Evolutionary conservation across 2,113 vertebrate genomes (phyloP).

Genomic region (Arenaria interpres): DNA sequence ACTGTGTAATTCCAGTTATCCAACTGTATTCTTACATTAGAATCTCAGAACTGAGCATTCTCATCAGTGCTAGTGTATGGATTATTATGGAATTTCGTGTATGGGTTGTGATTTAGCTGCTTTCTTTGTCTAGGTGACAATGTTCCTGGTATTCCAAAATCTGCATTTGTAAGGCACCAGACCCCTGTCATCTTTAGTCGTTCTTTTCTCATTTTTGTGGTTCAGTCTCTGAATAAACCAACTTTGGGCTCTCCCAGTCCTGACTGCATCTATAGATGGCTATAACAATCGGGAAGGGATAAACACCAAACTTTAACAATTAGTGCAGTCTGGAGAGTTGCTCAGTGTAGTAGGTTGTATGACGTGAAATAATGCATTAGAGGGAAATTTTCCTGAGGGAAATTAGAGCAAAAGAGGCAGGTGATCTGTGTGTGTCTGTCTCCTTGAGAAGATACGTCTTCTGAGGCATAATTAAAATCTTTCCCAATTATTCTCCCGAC

Average conservation of each 20-base stretch:
- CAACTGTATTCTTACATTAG: background rate
- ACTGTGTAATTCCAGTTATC: background rate
- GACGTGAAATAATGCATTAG: background rate
- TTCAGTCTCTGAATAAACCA: background rate
- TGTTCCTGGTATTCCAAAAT: background rate
- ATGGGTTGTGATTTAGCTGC: background rate
- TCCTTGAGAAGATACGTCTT: conserved; percentile 15
- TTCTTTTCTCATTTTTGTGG: background rate
- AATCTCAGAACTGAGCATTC: background rate
- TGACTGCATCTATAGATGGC: background rate
- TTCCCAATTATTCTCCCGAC: background rate
- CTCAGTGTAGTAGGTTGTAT: conserved; percentile 5
- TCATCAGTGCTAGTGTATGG: background rate
- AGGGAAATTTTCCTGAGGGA: conserved; percentile 64
- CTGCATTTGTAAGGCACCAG: background rate
- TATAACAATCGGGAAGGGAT: background rate
- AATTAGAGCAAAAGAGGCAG: conserved; percentile 35
- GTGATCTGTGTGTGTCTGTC: background rate
- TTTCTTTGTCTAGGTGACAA: background rate
- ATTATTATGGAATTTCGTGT: background rate
- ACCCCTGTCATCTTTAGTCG: background rate
- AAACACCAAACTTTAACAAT: background rate
- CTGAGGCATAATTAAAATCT: conserved; percentile 51
- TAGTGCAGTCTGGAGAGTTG: background rate
- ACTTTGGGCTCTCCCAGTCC: background rate